These are phyloP conservation scores for Drosophila neonasuta DNA, from an alignment of 2,888 invertebrate genomes.

Conservation along the genomic window DNA sequence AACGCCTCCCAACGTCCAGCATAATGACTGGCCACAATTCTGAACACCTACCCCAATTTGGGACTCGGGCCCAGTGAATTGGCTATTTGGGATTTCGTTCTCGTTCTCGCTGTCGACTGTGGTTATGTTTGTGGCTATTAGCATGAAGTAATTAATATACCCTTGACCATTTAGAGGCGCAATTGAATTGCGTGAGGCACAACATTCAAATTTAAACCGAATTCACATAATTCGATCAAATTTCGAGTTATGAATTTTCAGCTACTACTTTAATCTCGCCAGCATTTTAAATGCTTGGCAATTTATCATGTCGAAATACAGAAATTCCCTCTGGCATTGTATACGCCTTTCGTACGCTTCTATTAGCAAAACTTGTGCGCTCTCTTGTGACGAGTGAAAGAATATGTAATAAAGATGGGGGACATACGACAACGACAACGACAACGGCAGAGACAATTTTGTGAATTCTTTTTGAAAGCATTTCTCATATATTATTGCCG, in stretches of 20 bases:
- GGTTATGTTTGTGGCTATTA: conserved; percentile 57
- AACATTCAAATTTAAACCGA: conserved; percentile 20
- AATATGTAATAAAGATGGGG: conserved; percentile 9
- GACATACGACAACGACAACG: conserved; percentile 8
- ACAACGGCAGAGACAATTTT: conserved; percentile 19
- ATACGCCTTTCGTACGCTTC: not conserved
- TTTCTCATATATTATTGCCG: conserved; percentile 54
- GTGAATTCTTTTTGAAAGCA: conserved; percentile 43
- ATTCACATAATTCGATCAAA: not conserved
- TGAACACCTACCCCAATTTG: conserved; percentile 39
- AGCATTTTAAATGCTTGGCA: not conserved
- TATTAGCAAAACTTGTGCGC: not conserved
- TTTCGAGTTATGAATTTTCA: not conserved
- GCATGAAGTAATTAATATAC: conserved; percentile 57
- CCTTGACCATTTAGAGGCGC: conserved; percentile 15
- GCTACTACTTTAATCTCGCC: not conserved
- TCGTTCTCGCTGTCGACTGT: conserved; percentile 15
- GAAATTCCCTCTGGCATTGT: not conserved
- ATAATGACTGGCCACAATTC: conserved; percentile 47
- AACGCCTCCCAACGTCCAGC: conserved; percentile 14
- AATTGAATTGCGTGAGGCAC: conserved; percentile 41
- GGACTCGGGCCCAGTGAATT: conserved; percentile 18
- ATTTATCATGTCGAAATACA: not conserved
- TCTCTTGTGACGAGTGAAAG: conserved; percentile 3
- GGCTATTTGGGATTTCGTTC: conserved; percentile 42